Conservation (phyloP, 2,888 invertebrate species). For the Amiota communis region DNA sequence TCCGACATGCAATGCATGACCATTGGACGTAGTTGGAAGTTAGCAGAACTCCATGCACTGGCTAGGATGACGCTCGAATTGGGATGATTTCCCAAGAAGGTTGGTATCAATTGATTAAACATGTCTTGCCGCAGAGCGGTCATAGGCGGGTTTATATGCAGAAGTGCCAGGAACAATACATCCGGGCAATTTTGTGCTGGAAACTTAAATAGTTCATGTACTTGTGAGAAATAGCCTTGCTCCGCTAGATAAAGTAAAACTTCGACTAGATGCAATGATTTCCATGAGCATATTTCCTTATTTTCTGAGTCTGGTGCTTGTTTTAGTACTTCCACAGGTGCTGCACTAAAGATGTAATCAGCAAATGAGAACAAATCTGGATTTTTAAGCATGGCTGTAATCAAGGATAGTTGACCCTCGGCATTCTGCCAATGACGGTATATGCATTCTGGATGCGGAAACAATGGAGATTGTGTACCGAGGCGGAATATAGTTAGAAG, state of each 20-base stretch:
- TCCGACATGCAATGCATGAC: slow-evolving; percentile 98
- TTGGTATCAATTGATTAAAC: slow-evolving; percentile 89
- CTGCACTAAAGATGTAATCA: slow-evolving; percentile 90
- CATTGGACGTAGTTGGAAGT: slow-evolving; percentile 82
- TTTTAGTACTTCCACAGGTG: slow-evolving; percentile 91
- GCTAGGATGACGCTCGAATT: slow-evolving; percentile 97
- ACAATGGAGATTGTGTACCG: slow-evolving; percentile 85
- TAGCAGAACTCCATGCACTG: slow-evolving; percentile 94
- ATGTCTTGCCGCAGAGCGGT: slow-evolving; percentile 89
- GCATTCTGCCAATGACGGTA: slow-evolving; percentile 95
- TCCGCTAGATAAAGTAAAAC: slow-evolving; percentile 90
- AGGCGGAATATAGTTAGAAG: slow-evolving; percentile 87
- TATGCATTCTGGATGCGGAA: slow-evolving; percentile 88
- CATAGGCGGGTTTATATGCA: slow-evolving; percentile 89
- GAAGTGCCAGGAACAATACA: slow-evolving; percentile 88
- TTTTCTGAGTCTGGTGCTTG: slow-evolving; percentile 95
- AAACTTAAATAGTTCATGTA: slow-evolving; percentile 89
- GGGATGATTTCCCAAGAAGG: slow-evolving; percentile 95
- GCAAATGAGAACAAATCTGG: slow-evolving; percentile 96
- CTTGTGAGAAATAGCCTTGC: slow-evolving; percentile 86
- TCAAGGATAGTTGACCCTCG: slow-evolving; percentile 92
- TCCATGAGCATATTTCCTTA: slow-evolving; percentile 94
- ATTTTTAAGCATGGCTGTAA: slow-evolving; percentile 89
- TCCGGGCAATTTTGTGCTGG: slow-evolving; percentile 96
- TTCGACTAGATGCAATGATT: slow-evolving; percentile 93